These are phyloP conservation scores for Petrocephalus sullivani DNA, from an alignment of 2,797 vertebrate genomes.

Conservation along the genomic window DNA sequence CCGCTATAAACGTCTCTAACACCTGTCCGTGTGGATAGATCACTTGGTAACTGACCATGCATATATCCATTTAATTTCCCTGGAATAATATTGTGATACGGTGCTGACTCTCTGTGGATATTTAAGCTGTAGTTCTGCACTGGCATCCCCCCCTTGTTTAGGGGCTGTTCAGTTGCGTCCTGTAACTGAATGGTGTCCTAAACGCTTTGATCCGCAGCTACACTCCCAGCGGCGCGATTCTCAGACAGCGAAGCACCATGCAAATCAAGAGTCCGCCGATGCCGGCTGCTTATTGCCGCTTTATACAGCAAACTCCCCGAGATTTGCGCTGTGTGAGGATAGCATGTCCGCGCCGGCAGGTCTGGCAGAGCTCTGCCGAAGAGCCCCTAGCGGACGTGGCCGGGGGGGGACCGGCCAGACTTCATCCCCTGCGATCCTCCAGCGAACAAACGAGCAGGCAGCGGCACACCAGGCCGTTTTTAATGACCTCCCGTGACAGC, in stretches of 20 bases:
- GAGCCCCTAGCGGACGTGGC: neutral
- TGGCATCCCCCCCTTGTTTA: neutral
- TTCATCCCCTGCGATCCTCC: neutral
- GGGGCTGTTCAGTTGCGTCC: neutral
- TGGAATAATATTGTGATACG: neutral
- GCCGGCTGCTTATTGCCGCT: neutral
- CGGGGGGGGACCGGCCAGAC: neutral
- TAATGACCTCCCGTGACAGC: slow-evolving; percentile 11
- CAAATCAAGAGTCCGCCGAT: neutral
- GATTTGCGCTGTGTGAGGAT: neutral
- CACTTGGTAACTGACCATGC: neutral
- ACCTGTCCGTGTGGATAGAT: neutral
- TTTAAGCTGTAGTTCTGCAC: neutral
- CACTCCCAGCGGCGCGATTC: neutral
- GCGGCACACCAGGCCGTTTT: neutral
- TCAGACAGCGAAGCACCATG: neutral
- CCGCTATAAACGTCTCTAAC: neutral
- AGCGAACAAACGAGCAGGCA: neutral
- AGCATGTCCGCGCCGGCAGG: neutral
- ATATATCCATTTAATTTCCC: neutral
- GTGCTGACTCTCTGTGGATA: too few relatives aligned
- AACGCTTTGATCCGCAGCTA: neutral
- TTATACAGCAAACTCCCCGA: neutral
- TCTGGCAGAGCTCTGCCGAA: neutral
- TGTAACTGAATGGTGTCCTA: neutral